Conservation (phyloP, 1,140 invertebrate genomes). For the Paracyclopina nana region DNA sequence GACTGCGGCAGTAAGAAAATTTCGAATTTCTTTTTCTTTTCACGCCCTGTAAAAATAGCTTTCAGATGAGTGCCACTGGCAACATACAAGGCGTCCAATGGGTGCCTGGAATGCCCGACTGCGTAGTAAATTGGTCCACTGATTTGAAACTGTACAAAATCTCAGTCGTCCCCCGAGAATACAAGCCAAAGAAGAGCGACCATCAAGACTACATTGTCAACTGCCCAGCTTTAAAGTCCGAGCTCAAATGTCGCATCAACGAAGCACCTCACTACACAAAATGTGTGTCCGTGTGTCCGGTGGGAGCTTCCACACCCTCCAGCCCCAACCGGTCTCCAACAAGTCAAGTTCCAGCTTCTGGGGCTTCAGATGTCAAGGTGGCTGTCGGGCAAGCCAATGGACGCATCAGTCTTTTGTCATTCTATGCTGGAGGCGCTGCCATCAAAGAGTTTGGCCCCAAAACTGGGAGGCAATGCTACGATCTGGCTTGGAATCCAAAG, state of each 20-base stretch:
- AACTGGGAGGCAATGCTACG: neutral
- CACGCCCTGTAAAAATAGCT: no score
- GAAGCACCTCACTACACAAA: constrained; percentile 1
- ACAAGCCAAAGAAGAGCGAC: neutral
- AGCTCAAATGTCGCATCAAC: neutral
- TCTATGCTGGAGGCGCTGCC: neutral
- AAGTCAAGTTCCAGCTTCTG: no score
- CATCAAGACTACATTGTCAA: neutral
- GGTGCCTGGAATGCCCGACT: neutral
- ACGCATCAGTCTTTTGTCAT: neutral
- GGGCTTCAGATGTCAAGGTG: no score
- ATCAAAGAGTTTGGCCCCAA: neutral
- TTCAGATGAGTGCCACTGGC: no score
- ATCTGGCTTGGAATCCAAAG: neutral
- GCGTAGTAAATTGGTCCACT: neutral
- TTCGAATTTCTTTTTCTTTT: no score
- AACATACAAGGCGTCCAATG: neutral
- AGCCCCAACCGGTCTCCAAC: neutral
- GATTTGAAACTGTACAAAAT: neutral
- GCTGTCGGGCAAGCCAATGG: constrained; percentile 1
- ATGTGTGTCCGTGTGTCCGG: neutral
- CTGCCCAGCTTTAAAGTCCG: neutral
- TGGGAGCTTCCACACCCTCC: neutral
- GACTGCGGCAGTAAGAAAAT: no score
- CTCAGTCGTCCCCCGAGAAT: neutral